Percentiles rank a stretch among this genome's conserved stretches.
Conservation (phyloP, 1,140 invertebrate species). For the Megathymus violae region DNA sequence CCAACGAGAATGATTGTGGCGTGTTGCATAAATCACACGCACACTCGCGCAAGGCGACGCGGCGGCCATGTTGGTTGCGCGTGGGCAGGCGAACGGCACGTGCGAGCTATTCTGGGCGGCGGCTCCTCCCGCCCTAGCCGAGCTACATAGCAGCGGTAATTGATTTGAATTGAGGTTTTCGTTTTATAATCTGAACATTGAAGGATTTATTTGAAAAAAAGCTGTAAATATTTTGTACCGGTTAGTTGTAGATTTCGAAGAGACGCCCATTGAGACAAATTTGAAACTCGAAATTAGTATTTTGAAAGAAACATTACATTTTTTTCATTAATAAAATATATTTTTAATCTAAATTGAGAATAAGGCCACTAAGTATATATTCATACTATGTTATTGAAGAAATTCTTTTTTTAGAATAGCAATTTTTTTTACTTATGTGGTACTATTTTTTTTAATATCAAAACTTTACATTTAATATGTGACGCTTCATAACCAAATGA, state of each 20-base stretch:
- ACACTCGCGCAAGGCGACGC: slow-evolving; percentile 47
- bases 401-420: too few species aligned
- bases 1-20: slow-evolving; percentile 20
- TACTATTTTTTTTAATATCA: too few species aligned
- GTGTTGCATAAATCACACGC: slow-evolving; percentile 62
- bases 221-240: background rate
- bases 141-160: slow-evolving; percentile 42
- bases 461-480: too few species aligned
- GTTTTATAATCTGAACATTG: slow-evolving; percentile 21
- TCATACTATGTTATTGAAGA: too few species aligned
- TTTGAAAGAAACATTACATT: too few species aligned
- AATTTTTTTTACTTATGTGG: too few species aligned
- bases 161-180: slow-evolving; percentile 37
- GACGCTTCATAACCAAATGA: too few species aligned
- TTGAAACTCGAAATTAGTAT: too few species aligned
- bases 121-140: slow-evolving; percentile 57
- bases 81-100: slow-evolving; percentile 77
- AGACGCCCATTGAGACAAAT: too few species aligned
- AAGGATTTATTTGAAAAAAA: slow-evolving; percentile 13
- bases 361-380: too few species aligned
- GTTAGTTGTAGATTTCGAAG: background rate
- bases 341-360: too few species aligned
- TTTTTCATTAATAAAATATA: too few species aligned
- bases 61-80: slow-evolving; percentile 75
- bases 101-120: slow-evolving; percentile 79